A percentile compares a stretch with the other conserved stretches of the same genome.
Evolutionary conservation across 2,113 vertebrate species (phyloP).

Genomic region (Zeus faber): DNA sequence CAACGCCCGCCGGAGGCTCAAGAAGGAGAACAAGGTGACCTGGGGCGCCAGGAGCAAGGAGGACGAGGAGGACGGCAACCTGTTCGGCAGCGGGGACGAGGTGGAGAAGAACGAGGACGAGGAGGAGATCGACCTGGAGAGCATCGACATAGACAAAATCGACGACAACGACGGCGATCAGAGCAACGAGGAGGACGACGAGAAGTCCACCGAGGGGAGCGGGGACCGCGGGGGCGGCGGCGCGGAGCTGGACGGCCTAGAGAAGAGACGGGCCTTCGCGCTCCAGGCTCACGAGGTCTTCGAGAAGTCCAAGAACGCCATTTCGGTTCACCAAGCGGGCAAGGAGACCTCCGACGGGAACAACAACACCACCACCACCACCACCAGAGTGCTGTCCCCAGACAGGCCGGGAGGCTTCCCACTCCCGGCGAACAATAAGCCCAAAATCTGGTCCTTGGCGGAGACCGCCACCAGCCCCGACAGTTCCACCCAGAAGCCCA

Average conservation of each 20-base stretch:
- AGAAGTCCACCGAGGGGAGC: constrained; percentile 80
- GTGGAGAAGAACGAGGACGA: constrained; percentile 95
- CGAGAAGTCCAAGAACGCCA: constrained; percentile 79
- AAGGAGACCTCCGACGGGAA: constrained; percentile 82
- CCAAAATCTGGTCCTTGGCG: constrained; percentile 98
- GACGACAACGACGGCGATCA: constrained; percentile 96
- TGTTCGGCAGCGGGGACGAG: constrained; percentile 94
- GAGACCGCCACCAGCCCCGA: constrained; percentile 97
- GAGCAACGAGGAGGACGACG: constrained; percentile 95
- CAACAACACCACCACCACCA: constrained; percentile 77
- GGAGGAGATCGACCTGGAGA: constrained; percentile 97
- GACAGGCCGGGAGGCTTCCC: constrained; percentile 81
- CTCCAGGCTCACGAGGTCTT: constrained; percentile 80
- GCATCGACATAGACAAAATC: constrained; percentile 99
- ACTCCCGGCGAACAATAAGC: constrained; percentile 87
- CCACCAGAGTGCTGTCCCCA: constrained; percentile 79
- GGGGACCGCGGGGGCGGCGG: constrained; percentile 60
- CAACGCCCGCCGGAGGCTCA: constrained; percentile 88
- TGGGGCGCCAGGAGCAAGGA: constrained; percentile 96
- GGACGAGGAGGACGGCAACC: constrained; percentile 83
- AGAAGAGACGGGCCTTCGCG: constrained; percentile 79
- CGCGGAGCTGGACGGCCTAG: constrained; percentile 70
- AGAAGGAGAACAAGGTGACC: constrained; percentile 97
- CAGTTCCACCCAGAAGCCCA: constrained; percentile 83
- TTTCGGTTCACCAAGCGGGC: constrained; percentile 71